These are phyloP conservation scores for Lasiommata megera DNA, from an alignment of 2,888 invertebrate species.

Conservation along the genomic window DNA sequence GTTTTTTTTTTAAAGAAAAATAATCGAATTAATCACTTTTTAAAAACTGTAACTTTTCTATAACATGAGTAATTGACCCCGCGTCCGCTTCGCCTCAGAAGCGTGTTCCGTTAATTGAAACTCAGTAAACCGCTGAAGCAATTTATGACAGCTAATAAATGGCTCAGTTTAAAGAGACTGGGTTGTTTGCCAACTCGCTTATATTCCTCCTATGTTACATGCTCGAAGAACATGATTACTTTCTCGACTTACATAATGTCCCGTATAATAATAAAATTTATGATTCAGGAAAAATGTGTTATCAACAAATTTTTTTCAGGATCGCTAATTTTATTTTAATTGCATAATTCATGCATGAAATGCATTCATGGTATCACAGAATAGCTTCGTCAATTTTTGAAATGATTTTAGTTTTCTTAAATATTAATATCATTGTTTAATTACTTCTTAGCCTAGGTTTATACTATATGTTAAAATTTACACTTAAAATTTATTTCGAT, in stretches of 20 bases:
- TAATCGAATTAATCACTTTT: not conserved
- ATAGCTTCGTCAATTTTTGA: too few species aligned
- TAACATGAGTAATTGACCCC: constrained; percentile 17
- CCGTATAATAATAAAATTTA: too few species aligned
- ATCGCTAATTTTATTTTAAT: too few species aligned
- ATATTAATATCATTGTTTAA: too few species aligned
- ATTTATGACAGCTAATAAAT: constrained; percentile 39
- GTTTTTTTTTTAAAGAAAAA: not conserved
- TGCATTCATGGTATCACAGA: too few species aligned
- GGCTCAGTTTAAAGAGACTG: constrained; percentile 32
- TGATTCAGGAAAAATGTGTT: too few species aligned
- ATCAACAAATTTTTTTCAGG: too few species aligned
- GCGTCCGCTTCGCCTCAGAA: constrained; percentile 20
- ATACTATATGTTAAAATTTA: too few species aligned
- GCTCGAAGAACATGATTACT: constrained; percentile 23
- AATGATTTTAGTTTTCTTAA: too few species aligned
- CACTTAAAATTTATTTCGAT: too few species aligned
- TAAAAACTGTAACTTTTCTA: constrained; percentile 6
- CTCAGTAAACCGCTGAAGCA: constrained; percentile 35
- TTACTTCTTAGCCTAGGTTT: too few species aligned
- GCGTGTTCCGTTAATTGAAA: constrained; percentile 35
- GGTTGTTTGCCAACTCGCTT: constrained; percentile 44
- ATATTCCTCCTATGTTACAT: constrained; percentile 41
- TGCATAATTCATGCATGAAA: too few species aligned
- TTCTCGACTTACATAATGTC: not conserved